Base-by-base conservation (phyloP, 2,888 invertebrate species). In the Teleogryllus oceanicus region DNA sequence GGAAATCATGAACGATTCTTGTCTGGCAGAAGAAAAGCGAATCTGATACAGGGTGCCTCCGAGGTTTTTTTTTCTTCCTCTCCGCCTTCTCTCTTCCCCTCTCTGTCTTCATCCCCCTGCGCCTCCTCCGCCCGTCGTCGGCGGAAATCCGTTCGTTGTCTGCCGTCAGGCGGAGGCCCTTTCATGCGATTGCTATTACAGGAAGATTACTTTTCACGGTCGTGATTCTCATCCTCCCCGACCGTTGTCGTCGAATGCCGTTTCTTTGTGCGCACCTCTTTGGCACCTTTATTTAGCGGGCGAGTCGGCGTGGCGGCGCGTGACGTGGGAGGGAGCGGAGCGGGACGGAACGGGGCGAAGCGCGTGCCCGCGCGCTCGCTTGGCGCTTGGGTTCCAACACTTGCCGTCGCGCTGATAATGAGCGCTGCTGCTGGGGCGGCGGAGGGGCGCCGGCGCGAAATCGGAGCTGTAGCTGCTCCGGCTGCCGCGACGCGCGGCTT, bases 1-100 rank as follows among this genome's bases (percentile, higher is more conserved):
- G 62, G n/a, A 62, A 62, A 62, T 62, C 62, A 62, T 62, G 62
- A 62, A n/a, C 62, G 62, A 62, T 62, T 62, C 62, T 62, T 62
- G 62, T 62, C 62, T 62, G n/a, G n/a, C 16, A n/a, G 62, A 62
- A 62, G 62, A 62, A 62, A 62, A 62, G 62, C 62, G 62, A 62
- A 62, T 62, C n/a, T 62, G 62, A 62, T 62, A 62, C 62, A 62
- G 16, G 62, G 62, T 62, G 62, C n/a, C 62, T 62, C 37, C 37
- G 37, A 37, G 37, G 37, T 8, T 37, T 37, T 37, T 37, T 37
- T 37, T 37, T 37, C 5, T 8, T 37, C 37, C 5, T 8, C 37
- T 37, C 37, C 37, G 37, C 37, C 37, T 37, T 8, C 37, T 37
- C 37, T 5, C 37, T 37, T 5, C 8, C 8, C 8, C 37, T 8